These are phyloP conservation scores for Prionace glauca DNA, from an alignment of 2,797 vertebrate genomes.

Conservation along the genomic window DNA sequence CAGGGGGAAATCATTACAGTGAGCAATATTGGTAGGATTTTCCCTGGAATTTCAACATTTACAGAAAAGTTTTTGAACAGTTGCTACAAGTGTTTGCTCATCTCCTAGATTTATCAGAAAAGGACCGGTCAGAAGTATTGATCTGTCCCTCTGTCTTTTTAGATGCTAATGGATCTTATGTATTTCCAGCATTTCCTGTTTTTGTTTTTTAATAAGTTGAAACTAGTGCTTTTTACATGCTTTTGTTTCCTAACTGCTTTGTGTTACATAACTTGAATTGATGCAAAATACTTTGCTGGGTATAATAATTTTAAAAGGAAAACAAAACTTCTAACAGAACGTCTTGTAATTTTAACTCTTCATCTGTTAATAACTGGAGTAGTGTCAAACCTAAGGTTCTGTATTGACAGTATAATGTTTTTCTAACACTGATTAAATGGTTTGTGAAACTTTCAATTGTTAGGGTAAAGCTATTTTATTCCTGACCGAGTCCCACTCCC, in stretches of 20 bases:
- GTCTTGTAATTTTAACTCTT: not conserved
- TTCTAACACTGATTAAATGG: constrained; percentile 11
- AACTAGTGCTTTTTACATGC: not conserved
- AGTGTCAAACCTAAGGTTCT: not conserved
- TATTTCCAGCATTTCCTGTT: not conserved
- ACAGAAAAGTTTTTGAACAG: not conserved
- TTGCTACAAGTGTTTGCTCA: not conserved
- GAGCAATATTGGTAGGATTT: not conserved
- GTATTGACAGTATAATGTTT: not conserved
- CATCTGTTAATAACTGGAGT: constrained; percentile 16
- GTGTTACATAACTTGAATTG: not conserved
- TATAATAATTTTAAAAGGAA: not conserved
- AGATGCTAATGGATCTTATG: not conserved
- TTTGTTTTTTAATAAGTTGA: not conserved
- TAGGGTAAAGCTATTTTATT: not conserved
- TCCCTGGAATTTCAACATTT: not conserved
- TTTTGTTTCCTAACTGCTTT: not conserved
- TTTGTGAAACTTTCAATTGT: not conserved
- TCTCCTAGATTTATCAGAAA: not conserved
- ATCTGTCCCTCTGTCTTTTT: not conserved
- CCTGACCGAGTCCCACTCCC: too few relatives aligned
- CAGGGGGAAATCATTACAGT: not conserved
- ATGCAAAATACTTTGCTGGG: not conserved
- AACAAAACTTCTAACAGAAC: not conserved
- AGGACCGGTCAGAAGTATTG: not conserved